Evolutionary conservation across 2,113 vertebrate species (phyloP).

Genomic region (Tragelaphus imberbis): DNA sequence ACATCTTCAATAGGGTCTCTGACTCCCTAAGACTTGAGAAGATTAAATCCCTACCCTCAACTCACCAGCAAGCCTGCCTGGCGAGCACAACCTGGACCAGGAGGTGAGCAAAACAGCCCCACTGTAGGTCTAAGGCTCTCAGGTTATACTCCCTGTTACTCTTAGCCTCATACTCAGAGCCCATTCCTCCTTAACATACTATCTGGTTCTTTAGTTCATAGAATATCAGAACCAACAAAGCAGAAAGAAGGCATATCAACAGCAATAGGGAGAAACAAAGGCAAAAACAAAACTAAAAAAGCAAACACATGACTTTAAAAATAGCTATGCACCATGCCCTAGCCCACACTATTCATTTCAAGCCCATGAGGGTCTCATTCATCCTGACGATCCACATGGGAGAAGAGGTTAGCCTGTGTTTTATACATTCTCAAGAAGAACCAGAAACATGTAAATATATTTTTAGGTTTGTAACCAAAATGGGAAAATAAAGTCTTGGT

Average conservation of each 20-base stretch:
- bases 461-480: slow-evolving; percentile 15
- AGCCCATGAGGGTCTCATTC: background rate
- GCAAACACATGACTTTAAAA: background rate
- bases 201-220: background rate
- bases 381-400: background rate
- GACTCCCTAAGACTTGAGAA: background rate
- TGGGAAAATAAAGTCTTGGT: slow-evolving; percentile 7
- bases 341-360: background rate
- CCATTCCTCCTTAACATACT: background rate
- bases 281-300: background rate
- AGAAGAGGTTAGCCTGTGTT: background rate
- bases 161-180: background rate
- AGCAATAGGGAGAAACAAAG: background rate
- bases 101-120: background rate
- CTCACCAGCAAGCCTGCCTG: background rate
- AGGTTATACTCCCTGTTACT: background rate
- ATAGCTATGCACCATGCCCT: background rate
- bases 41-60: background rate
- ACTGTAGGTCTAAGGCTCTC: background rate
- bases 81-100: background rate
- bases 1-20: background rate
- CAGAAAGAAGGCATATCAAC: background rate
- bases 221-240: background rate
- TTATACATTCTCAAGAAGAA: background rate
- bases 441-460: background rate